These are phyloP conservation scores for Rhopilema esculentum DNA, from an alignment of 30 jellyfish, hydroid and myxozoan genomes.

Conservation along the genomic window DNA sequence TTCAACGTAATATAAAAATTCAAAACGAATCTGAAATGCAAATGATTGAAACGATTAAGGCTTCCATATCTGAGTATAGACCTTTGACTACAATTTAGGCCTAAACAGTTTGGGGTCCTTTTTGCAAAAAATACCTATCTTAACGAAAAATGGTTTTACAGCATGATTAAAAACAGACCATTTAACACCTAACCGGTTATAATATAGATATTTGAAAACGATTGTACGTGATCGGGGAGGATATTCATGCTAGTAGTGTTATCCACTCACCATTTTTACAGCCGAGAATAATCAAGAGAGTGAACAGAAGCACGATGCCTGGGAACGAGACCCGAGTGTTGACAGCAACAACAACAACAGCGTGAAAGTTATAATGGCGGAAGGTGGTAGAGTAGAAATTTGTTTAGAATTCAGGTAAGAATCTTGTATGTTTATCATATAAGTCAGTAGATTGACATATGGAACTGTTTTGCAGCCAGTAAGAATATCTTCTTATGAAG, in stretches of 20 bases:
- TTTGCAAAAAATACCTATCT: not conserved
- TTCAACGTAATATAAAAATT: too few relatives aligned
- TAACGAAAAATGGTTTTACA: not conserved
- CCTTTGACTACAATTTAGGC: not conserved
- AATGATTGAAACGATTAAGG: too few relatives aligned
- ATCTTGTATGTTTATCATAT: not conserved
- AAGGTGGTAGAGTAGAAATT: not conserved
- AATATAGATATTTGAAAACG: not conserved
- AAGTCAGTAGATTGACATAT: too few relatives aligned
- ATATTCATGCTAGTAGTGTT: not conserved
- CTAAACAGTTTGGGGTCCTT: not conserved
- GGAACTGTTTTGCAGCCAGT: too few relatives aligned
- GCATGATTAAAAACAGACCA: not conserved
- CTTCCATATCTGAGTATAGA: not conserved
- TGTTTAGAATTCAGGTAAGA: conserved; percentile 22
- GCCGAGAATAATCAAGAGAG: conserved; percentile 28
- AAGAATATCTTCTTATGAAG: too few relatives aligned
- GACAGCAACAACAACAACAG: conserved; percentile 29
- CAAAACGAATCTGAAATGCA: too few relatives aligned
- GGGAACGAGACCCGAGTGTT: conserved; percentile 19
- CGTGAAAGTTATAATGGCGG: conserved; percentile 11
- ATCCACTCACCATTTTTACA: conserved; percentile 53
- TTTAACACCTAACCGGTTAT: not conserved
- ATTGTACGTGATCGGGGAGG: not conserved
- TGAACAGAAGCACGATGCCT: not conserved